phyloP scores from a whole-genome alignment of 2,888 invertebrate genomes.

The Parnassius smintheus region DNA sequence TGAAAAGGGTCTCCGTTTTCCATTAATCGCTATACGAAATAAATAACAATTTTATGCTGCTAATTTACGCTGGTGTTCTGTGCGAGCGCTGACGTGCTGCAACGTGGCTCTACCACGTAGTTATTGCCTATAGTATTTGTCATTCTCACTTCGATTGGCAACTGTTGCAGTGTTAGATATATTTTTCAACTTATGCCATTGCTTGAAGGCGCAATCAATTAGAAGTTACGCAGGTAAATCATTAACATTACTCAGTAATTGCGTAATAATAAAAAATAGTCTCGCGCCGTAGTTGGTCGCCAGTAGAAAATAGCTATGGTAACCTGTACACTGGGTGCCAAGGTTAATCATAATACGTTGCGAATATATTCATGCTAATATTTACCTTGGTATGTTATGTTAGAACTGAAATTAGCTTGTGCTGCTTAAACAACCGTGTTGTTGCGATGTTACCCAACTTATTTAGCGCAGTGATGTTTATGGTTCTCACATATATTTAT shows the following conservation, averaged over 20 bases:
- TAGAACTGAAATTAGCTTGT: not conserved
- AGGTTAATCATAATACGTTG: slow-evolving; percentile 11
- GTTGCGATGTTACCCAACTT: not conserved
- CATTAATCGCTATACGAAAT: too few relatives aligned
- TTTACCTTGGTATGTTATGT: not conserved
- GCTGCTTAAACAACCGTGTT: not conserved
- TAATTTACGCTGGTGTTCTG: too few relatives aligned
- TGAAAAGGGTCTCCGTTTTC: too few relatives aligned
- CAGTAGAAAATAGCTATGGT: slow-evolving; percentile 15
- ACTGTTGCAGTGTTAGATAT: not conserved
- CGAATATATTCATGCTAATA: slow-evolving; percentile 7
- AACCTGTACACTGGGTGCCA: slow-evolving; percentile 11
- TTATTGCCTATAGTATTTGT: too few relatives aligned
- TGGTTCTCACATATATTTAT: not conserved
- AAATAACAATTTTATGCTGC: too few relatives aligned
- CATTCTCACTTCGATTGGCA: too few relatives aligned
- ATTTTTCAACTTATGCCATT: not conserved
- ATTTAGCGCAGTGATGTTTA: not conserved
- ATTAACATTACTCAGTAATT: slow-evolving; percentile 4
- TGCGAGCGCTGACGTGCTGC: too few relatives aligned
- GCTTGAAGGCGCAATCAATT: not conserved
- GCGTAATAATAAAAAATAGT: slow-evolving; percentile 21
- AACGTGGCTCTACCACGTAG: too few relatives aligned
- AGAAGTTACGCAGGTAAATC: slow-evolving; percentile 12
- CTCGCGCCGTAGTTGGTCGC: slow-evolving; percentile 12